Base-by-base conservation (phyloP, 2,888 invertebrate species). In the Trichogramma dendrolimi region DNA sequence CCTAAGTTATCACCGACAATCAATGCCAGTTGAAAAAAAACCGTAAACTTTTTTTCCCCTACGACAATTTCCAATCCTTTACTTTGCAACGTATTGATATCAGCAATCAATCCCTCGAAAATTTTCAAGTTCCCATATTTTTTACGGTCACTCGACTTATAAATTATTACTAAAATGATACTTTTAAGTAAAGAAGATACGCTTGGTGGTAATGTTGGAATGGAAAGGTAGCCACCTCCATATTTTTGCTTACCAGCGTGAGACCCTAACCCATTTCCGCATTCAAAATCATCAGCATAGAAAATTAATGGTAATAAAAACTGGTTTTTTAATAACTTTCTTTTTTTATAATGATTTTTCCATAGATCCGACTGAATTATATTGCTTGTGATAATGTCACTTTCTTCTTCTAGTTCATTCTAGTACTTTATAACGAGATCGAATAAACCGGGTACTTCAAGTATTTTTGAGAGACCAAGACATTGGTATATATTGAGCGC, bases 241-340 rank as follows among this genome's bases (percentile, higher is more conserved):
- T 67, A 55, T 55, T 60, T 62, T 11, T 67, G 55, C 4, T 55
- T 46, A 7, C 65, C 67, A 8, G 59, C 49, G 51, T 68, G 66
- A 7, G 63, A 61, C 5, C 66, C 67, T 4, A 64, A 46, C 1
- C 63, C 54, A 58, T 69, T 68, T 7, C 61, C 64, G 4, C 62
- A 47, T n/a, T 69, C 69, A 47, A 59, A 64, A 49, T 68, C 67
- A 52, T 68, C 67, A 46, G 60, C 62, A 60, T 66, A 67, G 6
- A 69, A 27, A 44, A 65, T 55, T n/a, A 67, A 48, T 7, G 67
- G 67, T 39, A 68, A 27, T 11, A 65, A 55, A 38, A 60, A 53
- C 47, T 59, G 61, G 27, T 60, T n/a, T 14, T 63, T 61, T 40
- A 55, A 56, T 5, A 42, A 10, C 51, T 54, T 48, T 43, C 53